Conservation (phyloP, 2,113 vertebrate genomes). For the Camarhynchus parvulus region DNA sequence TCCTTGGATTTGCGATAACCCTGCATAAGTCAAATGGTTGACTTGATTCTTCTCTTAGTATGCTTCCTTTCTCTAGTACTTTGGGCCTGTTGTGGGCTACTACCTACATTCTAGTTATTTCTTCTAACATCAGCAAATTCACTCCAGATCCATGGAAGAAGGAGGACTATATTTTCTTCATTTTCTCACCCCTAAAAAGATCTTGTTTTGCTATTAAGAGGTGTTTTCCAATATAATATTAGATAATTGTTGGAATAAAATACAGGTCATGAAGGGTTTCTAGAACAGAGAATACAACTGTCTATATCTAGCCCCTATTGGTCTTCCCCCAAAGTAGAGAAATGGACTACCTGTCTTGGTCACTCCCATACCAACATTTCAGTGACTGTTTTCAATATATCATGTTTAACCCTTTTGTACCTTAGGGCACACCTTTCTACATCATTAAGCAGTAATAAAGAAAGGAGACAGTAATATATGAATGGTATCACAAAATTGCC, state of each 20-base stretch:
- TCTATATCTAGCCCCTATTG: neutral
- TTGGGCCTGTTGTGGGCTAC: neutral
- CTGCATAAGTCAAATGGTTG: neutral
- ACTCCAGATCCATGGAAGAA: neutral
- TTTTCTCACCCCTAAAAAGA: accelerated
- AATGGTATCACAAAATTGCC: neutral
- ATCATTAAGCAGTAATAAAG: neutral
- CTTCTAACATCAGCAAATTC: neutral
- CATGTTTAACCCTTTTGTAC: neutral
- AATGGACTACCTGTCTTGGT: neutral
- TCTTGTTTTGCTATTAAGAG: neutral
- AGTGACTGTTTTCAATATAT: neutral
- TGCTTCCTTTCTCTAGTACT: neutral
- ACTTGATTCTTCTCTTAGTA: neutral
- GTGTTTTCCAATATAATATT: neutral
- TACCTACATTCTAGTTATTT: neutral
- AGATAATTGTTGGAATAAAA: neutral
- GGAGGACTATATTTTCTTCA: neutral
- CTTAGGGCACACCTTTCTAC: neutral
- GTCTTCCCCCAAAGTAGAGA: neutral
- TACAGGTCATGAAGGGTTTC: neutral
- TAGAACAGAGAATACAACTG: neutral
- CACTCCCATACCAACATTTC: neutral
- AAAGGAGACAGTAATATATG: neutral
- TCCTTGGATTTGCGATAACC: neutral